A percentile compares a stretch with the other conserved stretches of the same genome.
Evolutionary conservation across 2,113 vertebrate species (phyloP).

Genomic region (Syrmaticus mikado): DNA sequence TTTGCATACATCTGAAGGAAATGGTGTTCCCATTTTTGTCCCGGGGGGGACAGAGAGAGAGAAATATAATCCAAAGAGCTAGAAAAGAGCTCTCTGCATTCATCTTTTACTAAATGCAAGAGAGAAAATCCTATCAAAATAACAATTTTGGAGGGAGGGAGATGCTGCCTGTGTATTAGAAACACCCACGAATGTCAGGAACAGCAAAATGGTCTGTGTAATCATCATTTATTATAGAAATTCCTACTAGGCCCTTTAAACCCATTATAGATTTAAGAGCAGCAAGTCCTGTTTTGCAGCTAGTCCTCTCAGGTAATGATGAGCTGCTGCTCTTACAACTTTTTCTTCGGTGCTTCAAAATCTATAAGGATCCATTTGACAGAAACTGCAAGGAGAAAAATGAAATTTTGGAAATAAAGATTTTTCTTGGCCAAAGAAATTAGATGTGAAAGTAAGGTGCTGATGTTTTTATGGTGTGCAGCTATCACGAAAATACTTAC

Average conservation of each 20-base stretch:
- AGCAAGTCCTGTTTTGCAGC: background rate
- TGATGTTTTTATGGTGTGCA: background rate
- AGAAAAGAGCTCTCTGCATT: background rate
- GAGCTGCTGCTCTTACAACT: background rate
- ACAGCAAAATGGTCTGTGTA: background rate
- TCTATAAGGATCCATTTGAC: background rate
- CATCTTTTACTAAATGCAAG: background rate
- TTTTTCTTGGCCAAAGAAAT: background rate
- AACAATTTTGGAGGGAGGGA: background rate
- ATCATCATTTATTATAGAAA: background rate
- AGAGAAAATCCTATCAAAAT: background rate
- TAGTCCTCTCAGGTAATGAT: background rate
- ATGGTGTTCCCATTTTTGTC: background rate
- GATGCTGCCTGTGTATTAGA: background rate
- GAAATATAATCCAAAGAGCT: background rate
- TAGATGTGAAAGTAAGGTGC: background rate
- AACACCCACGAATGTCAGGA: fast-evolving
- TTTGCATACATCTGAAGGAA: background rate
- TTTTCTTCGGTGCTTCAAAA: background rate
- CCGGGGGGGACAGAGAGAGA: background rate
- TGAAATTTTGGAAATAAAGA: background rate
- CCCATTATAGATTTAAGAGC: background rate
- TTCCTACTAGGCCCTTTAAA: background rate
- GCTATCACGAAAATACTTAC: background rate
- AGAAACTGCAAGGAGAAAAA: background rate